Base-by-base conservation (phyloP, 2,888 invertebrate genomes). In the Margaritifera margaritifera region DNA sequence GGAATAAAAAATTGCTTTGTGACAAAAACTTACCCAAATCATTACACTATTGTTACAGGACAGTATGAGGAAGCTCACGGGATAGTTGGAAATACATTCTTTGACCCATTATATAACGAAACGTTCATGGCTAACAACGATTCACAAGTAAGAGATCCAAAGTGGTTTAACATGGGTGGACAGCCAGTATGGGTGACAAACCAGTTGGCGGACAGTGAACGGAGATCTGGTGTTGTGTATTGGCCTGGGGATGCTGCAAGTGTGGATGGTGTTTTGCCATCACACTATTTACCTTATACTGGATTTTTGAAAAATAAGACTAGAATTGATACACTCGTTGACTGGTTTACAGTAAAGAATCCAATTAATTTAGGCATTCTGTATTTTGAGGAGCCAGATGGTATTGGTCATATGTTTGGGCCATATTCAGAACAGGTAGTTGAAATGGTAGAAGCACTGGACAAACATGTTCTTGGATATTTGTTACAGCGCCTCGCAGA, bases 21-120 rank as follows among this genome's bases (percentile, higher is more conserved):
- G 4, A 94, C 94, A 0, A 93, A 93, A 89, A 95, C 94, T 1
- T 93, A 93, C 84, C 93, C 94, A 0, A 94, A 94, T 89, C 94
- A 94, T 89, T 93, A 93, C 82, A 92, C 93, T 0, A 93, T 94
- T 66, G 93, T 93, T 0, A 95, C 90, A 8, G 89, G 89, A 27
- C 62, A 86, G 22, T 93, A 93, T 84, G 91, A 93, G 0, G 94
- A 94, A 86, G 91, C 89, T 22, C 94, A 94, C 88, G 94, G 94
- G 0, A 93, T 94, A 52, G 87, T 94, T 4, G 93, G 92, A 18
- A 94, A 93, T 85, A 83, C 84, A 50, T 91, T 93, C 80, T 93
- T 91, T 82, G 93, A 94, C 85, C 90, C 91, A 85, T 51, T 81
- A 58, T 75, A 86, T 74, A 82, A 86, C 55, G 80, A 85, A 65